phyloP scores from a whole-genome alignment of 1,140 invertebrate genomes.

The Pseudomyrmex gracilis region DNA sequence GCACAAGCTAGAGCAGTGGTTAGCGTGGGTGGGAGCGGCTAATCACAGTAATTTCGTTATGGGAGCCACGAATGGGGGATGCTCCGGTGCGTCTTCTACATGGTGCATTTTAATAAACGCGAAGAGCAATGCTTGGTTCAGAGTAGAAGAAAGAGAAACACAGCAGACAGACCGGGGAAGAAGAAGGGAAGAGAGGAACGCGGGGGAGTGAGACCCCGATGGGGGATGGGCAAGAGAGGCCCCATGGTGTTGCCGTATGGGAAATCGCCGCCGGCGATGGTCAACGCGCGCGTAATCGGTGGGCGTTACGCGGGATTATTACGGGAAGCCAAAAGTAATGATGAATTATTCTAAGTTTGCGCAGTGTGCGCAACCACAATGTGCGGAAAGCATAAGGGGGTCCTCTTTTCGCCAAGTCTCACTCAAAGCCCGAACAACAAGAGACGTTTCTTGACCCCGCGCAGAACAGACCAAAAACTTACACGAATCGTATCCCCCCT shows the following conservation, averaged over 20 bases:
- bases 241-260: conserved; percentile 78
- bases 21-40: conserved; percentile 79
- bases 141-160: conserved; percentile 34
- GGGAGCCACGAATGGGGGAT: conserved; percentile 69
- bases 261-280: conserved; percentile 77
- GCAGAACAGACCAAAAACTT: conserved; percentile 28
- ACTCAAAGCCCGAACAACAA: not conserved
- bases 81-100: conserved; percentile 57
- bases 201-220: conserved; percentile 2
- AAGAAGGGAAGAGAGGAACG: conserved; percentile 20
- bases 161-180: conserved; percentile 10
- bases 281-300: conserved; percentile 80
- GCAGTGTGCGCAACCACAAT: conserved; percentile 56
- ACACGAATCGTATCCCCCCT: conserved; percentile 60
- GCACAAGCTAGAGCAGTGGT: conserved; percentile 72
- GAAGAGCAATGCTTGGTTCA: conserved; percentile 44
- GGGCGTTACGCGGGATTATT: conserved; percentile 75
- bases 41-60: conserved; percentile 81
- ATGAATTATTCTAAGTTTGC: conserved; percentile 77
- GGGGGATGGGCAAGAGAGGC: conserved; percentile 44
- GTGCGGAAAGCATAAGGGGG: conserved; percentile 24
- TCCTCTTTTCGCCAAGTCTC: not conserved
- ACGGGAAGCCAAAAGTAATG: conserved; percentile 81
- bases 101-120: conserved; percentile 76
- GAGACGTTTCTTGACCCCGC: conserved; percentile 64